Evolutionary conservation across 2,888 invertebrate species (phyloP).

Genomic region (Drosophila hamatofila): DNA sequence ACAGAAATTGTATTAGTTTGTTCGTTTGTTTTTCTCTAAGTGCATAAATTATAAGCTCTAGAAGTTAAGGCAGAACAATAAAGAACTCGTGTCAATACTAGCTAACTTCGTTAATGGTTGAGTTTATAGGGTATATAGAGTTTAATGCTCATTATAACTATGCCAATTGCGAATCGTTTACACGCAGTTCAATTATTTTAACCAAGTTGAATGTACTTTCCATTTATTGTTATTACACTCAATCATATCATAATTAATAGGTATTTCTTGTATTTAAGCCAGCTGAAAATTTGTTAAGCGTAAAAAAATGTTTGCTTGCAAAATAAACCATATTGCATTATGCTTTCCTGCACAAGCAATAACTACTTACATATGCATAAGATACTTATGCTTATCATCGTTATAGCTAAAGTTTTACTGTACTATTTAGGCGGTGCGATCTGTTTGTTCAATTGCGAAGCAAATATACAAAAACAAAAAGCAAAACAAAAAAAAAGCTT

Average conservation of each 20-base stretch:
- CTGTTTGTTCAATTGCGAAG: constrained; percentile 20
- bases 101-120: not conserved
- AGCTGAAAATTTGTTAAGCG: constrained; percentile 47
- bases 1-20: constrained; percentile 63
- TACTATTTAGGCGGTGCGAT: constrained; percentile 42
- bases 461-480: constrained; percentile 12
- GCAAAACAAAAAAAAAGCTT: constrained; percentile 45
- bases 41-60: constrained; percentile 17
- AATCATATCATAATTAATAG: constrained; percentile 17
- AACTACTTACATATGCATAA: constrained; percentile 33
- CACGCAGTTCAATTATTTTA: not conserved
- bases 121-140: not conserved
- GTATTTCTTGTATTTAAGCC: constrained; percentile 15
- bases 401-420: constrained; percentile 28
- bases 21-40: constrained; percentile 3
- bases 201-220: constrained; percentile 4
- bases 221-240: not conserved
- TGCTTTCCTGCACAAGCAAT: constrained; percentile 41
- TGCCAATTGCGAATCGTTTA: not conserved
- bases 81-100: constrained; percentile 3
- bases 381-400: constrained; percentile 51
- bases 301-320: constrained; percentile 57
- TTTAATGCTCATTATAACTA: not conserved
- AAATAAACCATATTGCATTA: constrained; percentile 65
- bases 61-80: constrained; percentile 20